Conservation (phyloP, 2,888 invertebrate species). For the Hemaris fuciformis region DNA sequence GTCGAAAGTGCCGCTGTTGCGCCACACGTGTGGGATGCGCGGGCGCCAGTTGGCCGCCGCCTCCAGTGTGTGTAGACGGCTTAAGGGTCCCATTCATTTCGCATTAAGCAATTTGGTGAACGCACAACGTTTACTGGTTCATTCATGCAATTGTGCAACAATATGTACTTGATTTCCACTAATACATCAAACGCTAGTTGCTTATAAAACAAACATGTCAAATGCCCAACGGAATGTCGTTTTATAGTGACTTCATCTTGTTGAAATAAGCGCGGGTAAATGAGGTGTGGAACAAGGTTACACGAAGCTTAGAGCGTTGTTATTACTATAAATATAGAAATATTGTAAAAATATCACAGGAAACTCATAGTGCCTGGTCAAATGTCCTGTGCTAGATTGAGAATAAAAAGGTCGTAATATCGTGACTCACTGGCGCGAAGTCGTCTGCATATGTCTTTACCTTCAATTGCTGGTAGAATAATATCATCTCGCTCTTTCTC, state of each 20-base stretch:
- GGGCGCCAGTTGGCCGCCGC: conserved; percentile 63
- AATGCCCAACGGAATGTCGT: conserved; percentile 19
- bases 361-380: conserved; percentile 33
- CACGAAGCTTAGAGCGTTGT: conserved; percentile 30
- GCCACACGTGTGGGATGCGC: conserved; percentile 78
- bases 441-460: conserved; percentile 51
- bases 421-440: conserved; percentile 63
- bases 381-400: conserved; percentile 41
- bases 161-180: conserved; percentile 47
- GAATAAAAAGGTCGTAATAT: conserved; percentile 42
- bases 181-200: conserved; percentile 38
- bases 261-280: conserved; percentile 12
- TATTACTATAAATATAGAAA: conserved; percentile 18
- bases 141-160: conserved; percentile 71
- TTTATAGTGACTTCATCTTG: conserved; percentile 22
- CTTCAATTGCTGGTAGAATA: conserved; percentile 50
- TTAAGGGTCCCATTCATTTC: conserved; percentile 77
- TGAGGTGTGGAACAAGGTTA: conserved; percentile 30
- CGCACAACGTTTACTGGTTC: conserved; percentile 71
- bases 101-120: conserved; percentile 77
- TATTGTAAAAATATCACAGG: conserved; percentile 28
- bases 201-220: conserved; percentile 28
- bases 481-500: conserved; percentile 58
- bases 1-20: conserved; percentile 77
- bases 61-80: conserved; percentile 57